phyloP scores from a whole-genome alignment of 2,797 vertebrate genomes.

The Silurus aristotelis region DNA sequence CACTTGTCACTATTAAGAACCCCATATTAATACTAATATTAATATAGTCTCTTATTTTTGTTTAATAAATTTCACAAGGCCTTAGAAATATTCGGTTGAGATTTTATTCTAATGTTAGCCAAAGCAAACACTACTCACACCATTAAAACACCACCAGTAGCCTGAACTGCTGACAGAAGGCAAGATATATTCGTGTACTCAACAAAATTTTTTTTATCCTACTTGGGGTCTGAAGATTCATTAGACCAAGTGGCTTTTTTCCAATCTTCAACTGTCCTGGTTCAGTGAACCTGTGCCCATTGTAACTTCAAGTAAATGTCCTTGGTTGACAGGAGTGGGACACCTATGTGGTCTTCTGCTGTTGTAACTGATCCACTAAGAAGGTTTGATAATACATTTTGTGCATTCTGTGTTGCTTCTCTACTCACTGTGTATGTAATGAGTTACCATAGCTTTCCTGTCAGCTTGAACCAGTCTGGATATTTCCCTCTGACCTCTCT shows the following conservation, averaged over 20 bases:
- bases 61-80: not conserved
- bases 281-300: not conserved
- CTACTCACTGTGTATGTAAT: not conserved
- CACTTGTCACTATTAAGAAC: not conserved
- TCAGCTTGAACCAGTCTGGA: not conserved
- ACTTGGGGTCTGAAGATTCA: not conserved
- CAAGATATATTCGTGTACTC: not conserved
- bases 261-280: not conserved
- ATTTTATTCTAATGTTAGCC: not conserved
- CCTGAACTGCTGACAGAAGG: not conserved
- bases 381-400: not conserved
- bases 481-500: not conserved
- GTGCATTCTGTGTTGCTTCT: not conserved
- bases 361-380: not conserved
- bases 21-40: not conserved
- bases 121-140: not conserved
- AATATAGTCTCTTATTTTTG: not conserved
- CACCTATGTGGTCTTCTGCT: not conserved
- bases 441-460: not conserved
- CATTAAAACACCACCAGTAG: not conserved
- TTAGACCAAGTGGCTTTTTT: not conserved
- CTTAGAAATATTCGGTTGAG: not conserved
- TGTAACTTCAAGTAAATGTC: not conserved
- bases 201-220: not conserved
- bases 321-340: not conserved